Conservation (phyloP, 30 jellyfish, hydroid and myxozoan species). For the Turritopsis rubra region DNA sequence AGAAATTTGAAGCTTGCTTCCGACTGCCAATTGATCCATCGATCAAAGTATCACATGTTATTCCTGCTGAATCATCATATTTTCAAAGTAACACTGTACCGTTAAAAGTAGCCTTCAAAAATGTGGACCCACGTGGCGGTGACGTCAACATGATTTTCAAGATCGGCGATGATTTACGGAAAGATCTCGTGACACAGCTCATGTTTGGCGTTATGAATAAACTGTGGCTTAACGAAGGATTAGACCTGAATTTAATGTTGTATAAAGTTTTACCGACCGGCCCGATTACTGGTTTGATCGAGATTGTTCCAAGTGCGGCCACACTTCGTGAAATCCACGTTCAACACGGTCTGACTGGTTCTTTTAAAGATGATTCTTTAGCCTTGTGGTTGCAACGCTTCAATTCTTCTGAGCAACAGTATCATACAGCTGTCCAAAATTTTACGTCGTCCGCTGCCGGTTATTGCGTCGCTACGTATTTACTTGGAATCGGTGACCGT, state of each 20-base stretch:
- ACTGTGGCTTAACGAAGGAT: constrained; percentile 82
- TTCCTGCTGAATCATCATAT: constrained; percentile 53
- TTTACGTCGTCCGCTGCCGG: constrained; percentile 97
- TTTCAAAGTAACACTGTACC: constrained; percentile 82
- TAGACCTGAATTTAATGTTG: constrained; percentile 67
- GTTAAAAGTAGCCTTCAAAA: constrained; percentile 50
- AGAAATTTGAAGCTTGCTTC: constrained; percentile 37
- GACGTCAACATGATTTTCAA: constrained; percentile 64
- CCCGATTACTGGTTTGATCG: constrained; percentile 78
- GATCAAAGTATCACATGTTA: constrained; percentile 38
- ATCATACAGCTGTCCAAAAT: constrained; percentile 66
- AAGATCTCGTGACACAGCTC: constrained; percentile 83
- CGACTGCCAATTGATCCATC: constrained; percentile 81
- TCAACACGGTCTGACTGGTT: constrained; percentile 92
- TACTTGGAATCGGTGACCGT: constrained; percentile 97
- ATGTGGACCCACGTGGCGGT: constrained; percentile 76
- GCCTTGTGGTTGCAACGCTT: constrained; percentile 80
- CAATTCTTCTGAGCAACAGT: constrained; percentile 59
- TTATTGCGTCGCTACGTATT: constrained; percentile 90
- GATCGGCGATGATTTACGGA: constrained; percentile 92
- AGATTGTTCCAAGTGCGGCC: constrained; percentile 62
- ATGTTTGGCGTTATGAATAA: constrained; percentile 78
- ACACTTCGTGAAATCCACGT: constrained; percentile 91
- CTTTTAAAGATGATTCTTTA: constrained; percentile 86
- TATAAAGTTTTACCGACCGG: constrained; percentile 91